phyloP scores from a whole-genome alignment of 2,113 vertebrate species.

The Indri indri region DNA sequence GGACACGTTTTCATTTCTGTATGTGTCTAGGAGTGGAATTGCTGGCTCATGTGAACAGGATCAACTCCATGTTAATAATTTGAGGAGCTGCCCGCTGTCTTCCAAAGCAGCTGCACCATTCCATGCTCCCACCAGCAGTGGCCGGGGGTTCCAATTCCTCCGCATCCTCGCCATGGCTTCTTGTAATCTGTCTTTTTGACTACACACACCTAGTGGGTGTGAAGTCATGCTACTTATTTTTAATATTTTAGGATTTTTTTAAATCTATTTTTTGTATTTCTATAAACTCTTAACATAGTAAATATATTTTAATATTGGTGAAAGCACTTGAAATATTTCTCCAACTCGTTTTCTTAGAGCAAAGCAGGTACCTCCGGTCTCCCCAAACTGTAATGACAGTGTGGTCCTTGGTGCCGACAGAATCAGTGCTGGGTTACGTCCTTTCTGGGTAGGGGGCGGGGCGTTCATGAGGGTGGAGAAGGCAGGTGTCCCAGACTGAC shows the following conservation, averaged over 20 bases:
- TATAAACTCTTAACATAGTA: not conserved
- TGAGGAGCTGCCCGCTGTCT: not conserved
- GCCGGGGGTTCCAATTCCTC: not conserved
- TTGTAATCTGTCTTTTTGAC: not conserved
- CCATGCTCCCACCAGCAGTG: not conserved
- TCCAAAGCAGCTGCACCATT: not conserved
- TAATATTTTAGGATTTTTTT: not conserved
- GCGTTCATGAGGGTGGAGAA: not conserved
- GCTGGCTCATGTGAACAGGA: not conserved
- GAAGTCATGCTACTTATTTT: not conserved
- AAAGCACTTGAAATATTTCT: not conserved
- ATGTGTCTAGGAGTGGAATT: not conserved
- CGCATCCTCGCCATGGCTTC: not conserved
- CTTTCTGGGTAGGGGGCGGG: not conserved
- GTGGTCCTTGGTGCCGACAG: not conserved
- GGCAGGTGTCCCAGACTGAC: not conserved
- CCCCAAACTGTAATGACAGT: not conserved
- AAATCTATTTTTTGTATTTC: not conserved
- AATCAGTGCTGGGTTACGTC: not conserved
- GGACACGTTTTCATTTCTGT: not conserved
- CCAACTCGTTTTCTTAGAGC: not conserved
- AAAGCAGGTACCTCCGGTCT: not conserved
- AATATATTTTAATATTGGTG: not conserved
- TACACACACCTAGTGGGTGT: not conserved
- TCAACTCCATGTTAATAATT: not conserved